These are phyloP conservation scores for Malurus leucopterus DNA, from an alignment of 2,797 vertebrate genomes.

Conservation along the genomic window DNA sequence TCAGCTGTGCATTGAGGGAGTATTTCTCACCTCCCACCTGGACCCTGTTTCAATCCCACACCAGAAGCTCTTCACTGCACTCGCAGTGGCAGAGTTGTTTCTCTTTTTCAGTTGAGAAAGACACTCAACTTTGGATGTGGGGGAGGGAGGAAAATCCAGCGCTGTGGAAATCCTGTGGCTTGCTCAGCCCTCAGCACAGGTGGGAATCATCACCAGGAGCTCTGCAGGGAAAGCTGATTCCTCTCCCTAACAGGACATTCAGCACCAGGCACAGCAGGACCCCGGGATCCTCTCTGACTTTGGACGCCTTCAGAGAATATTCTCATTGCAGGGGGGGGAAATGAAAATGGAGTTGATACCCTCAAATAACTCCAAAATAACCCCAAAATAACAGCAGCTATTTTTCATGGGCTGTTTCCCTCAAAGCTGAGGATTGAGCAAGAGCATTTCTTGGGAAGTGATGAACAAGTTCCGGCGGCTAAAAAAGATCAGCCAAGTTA, in stretches of 20 bases:
- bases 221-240: background rate
- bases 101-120: background rate
- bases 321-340: background rate
- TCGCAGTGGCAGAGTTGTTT: background rate
- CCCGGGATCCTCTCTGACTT: background rate
- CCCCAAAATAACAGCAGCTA: background rate
- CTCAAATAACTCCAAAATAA: no score
- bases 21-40: constrained; percentile 38
- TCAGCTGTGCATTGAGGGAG: background rate
- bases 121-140: background rate
- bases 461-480: background rate
- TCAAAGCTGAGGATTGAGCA: background rate
- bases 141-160: background rate
- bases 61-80: background rate
- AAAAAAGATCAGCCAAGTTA: background rate
- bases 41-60: constrained; percentile 11
- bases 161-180: background rate
- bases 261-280: background rate
- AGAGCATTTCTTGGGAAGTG: background rate
- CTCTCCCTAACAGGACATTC: background rate
- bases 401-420: background rate
- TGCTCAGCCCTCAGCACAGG: background rate
- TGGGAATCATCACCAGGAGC: background rate
- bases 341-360: background rate
- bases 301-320: background rate